Evolutionary conservation across 1,140 invertebrate genomes (phyloP).

Genomic region (Pogonomyrmex californicus): DNA sequence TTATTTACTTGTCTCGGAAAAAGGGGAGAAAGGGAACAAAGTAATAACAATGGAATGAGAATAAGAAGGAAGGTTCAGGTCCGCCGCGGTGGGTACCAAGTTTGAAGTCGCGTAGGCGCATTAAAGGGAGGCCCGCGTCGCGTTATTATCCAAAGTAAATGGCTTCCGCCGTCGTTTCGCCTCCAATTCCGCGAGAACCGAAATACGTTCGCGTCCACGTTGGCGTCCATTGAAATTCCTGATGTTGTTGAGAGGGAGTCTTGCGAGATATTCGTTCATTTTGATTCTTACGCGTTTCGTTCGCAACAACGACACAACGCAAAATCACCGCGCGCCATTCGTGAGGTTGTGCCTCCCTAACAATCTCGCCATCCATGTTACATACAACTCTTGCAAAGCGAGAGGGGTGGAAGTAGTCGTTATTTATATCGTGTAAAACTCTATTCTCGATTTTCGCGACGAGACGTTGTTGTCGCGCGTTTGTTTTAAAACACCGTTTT

Average conservation of each 20-base stretch:
- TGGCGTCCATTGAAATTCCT: background rate
- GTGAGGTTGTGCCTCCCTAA: background rate
- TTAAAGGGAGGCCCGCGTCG: constrained; percentile 48
- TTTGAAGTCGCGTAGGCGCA: constrained; percentile 75
- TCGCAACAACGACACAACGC: background rate
- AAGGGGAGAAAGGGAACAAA: constrained; percentile 81
- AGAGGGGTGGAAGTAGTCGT: background rate
- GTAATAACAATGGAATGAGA: constrained; percentile 84
- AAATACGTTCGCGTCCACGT: background rate
- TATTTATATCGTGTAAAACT: constrained; percentile 3
- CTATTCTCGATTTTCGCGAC: constrained; percentile 5
- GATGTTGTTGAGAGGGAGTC: background rate
- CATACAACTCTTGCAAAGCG: background rate
- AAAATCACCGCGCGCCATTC: background rate
- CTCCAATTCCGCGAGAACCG: constrained; percentile 49
- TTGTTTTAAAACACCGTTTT: constrained; percentile 35
- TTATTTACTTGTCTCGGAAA: constrained; percentile 83
- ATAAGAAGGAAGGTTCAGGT: constrained; percentile 80
- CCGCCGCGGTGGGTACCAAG: constrained; percentile 52
- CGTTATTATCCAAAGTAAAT: constrained; percentile 69
- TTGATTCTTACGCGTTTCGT: background rate
- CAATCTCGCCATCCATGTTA: background rate
- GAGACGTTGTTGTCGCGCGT: background rate
- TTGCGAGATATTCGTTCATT: background rate
- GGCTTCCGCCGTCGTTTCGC: constrained; percentile 52